Conservation (phyloP, 2,113 vertebrate genomes). For the Corapipo altera region DNA sequence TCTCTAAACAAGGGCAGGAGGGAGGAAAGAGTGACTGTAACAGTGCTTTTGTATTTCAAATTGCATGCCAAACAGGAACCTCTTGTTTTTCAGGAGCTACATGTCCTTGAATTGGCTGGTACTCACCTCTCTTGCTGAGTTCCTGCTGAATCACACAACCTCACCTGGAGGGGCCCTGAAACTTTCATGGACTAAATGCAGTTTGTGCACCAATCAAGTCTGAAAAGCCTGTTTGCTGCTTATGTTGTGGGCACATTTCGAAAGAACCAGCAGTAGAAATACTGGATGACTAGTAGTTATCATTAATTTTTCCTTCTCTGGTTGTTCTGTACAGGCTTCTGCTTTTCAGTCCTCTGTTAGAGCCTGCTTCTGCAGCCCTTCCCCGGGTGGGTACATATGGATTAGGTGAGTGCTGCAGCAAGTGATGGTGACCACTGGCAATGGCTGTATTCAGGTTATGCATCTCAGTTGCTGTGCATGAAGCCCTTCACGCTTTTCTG, state of each 20-base stretch:
- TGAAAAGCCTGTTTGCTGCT: neutral
- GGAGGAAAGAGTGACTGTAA: neutral
- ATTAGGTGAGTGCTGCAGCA: neutral
- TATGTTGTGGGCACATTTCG: neutral
- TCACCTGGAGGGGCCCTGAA: neutral
- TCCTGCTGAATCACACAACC: neutral
- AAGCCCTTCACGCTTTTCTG: neutral
- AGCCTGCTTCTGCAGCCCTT: neutral
- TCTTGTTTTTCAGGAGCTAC: constrained; percentile 16
- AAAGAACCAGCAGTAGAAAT: neutral
- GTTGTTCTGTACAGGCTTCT: neutral
- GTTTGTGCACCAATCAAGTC: neutral
- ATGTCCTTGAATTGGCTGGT: neutral
- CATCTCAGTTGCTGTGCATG: neutral
- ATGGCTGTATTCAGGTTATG: neutral
- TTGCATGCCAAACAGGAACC: constrained; percentile 12
- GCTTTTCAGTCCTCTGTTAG: neutral
- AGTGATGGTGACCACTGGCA: neutral
- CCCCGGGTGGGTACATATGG: neutral
- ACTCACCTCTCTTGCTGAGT: neutral
- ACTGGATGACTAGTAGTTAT: neutral
- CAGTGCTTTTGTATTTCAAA: neutral
- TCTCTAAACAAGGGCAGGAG: neutral
- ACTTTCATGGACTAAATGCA: neutral
- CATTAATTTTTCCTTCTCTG: neutral